Evolutionary conservation across 2,113 vertebrate species (phyloP).

Genomic region (Callaeas wilsoni): DNA sequence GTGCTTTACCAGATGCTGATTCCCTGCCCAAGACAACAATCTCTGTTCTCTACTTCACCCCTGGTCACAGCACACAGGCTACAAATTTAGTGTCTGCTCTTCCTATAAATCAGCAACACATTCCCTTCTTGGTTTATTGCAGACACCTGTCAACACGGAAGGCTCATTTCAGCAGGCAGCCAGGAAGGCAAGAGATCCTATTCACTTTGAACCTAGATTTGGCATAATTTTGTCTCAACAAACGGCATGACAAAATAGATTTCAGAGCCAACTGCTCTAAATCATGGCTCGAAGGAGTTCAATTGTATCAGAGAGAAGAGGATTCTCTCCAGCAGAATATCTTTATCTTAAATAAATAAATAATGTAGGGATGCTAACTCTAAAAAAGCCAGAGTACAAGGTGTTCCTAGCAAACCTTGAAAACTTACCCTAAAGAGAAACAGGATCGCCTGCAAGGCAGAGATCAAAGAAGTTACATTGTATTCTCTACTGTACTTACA

Average conservation of each 20-base stretch:
- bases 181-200: neutral
- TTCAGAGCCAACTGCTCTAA: neutral
- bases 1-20: neutral
- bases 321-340: neutral
- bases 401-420: neutral
- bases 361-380: neutral
- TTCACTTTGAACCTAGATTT: neutral
- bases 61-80: neutral
- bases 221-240: neutral
- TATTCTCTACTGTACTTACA: constrained; percentile 69
- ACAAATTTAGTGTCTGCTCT: neutral
- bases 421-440: neutral
- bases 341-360: neutral
- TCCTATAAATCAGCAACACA: neutral
- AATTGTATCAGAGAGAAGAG: neutral
- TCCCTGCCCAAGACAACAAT: neutral
- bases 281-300: neutral
- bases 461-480: neutral
- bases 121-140: neutral
- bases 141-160: neutral
- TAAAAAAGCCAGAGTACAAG: neutral
- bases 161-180: neutral
- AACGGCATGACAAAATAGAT: neutral
- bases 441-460: neutral
- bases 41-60: neutral